phyloP scores from a whole-genome alignment of 2,888 invertebrate species.

The Andrena camellia region DNA sequence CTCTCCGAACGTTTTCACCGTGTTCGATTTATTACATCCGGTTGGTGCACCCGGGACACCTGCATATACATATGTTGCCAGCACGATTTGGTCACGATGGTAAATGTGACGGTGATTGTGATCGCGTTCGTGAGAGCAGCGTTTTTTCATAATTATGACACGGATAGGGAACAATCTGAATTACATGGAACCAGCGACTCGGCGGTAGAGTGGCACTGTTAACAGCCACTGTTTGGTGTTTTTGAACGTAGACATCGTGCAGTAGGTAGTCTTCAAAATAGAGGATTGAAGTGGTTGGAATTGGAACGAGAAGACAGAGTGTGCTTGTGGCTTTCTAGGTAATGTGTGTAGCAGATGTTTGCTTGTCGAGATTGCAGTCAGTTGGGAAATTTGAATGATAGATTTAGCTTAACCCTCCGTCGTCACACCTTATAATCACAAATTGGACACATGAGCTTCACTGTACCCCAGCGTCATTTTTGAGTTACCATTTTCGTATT shows the following conservation, averaged over 20 bases:
- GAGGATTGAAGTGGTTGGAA: background rate
- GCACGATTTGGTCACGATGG: slow-evolving; percentile 57
- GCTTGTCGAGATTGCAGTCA: slow-evolving; percentile 1
- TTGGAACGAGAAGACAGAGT: background rate
- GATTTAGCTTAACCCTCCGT: background rate
- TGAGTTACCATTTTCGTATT: too few relatives aligned
- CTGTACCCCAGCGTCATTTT: too few relatives aligned
- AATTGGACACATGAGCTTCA: too few relatives aligned
- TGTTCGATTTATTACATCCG: slow-evolving; percentile 79
- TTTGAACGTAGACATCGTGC: background rate
- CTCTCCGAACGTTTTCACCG: slow-evolving; percentile 72
- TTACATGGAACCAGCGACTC: slow-evolving; percentile 13
- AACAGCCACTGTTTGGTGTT: background rate
- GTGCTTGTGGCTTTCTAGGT: background rate
- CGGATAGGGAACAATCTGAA: slow-evolving; percentile 7
- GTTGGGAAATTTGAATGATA: background rate
- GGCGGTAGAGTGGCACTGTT: background rate
- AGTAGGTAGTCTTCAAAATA: background rate
- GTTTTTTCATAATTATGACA: slow-evolving; percentile 48
- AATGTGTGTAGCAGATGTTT: background rate
- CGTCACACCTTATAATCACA: too few relatives aligned
- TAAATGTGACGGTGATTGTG: slow-evolving; percentile 48
- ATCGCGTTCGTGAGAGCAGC: slow-evolving; percentile 47
- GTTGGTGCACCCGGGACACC: slow-evolving; percentile 73
- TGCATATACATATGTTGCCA: slow-evolving; percentile 65